A percentile compares a stretch with the other conserved stretches of the same genome.
phyloP scores from a whole-genome alignment of 2,113 vertebrate genomes.

The Edolisoma coerulescens region DNA sequence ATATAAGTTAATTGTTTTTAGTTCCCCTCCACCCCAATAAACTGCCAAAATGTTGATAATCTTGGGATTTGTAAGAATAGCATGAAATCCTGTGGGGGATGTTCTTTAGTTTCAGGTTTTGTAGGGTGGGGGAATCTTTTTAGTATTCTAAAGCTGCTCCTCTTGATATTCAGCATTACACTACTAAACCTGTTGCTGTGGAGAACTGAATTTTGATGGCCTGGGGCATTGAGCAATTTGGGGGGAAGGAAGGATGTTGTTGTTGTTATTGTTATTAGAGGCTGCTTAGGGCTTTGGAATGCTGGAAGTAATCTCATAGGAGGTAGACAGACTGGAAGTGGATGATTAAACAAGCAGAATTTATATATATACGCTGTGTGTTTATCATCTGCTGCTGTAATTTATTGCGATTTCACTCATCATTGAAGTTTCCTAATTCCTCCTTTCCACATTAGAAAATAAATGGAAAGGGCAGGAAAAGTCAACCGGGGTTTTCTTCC shows the following conservation, averaged over 20 bases:
- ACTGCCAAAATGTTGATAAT: background rate
- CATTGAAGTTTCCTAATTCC: background rate
- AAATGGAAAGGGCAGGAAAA: background rate
- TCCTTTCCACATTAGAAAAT: background rate
- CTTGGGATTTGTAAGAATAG: background rate
- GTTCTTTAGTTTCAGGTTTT: background rate
- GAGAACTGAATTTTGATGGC: background rate
- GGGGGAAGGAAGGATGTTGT: background rate
- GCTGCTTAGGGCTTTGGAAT: background rate
- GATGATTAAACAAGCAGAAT: slow-evolving; percentile 17
- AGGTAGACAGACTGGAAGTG: background rate
- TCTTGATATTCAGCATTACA: background rate
- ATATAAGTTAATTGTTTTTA: background rate
- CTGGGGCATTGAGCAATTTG: background rate
- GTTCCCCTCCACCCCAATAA: background rate
- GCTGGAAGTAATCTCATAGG: background rate
- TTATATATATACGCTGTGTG: background rate
- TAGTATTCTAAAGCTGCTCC: background rate
- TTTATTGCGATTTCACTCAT: background rate
- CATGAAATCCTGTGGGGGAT: background rate
- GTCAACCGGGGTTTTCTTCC: background rate
- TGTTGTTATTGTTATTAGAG: background rate
- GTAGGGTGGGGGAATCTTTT: background rate
- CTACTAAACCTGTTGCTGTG: background rate
- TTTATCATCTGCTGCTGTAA: background rate